phyloP scores from a whole-genome alignment of 2,888 invertebrate genomes.

The Habroteleia sp. region DNA sequence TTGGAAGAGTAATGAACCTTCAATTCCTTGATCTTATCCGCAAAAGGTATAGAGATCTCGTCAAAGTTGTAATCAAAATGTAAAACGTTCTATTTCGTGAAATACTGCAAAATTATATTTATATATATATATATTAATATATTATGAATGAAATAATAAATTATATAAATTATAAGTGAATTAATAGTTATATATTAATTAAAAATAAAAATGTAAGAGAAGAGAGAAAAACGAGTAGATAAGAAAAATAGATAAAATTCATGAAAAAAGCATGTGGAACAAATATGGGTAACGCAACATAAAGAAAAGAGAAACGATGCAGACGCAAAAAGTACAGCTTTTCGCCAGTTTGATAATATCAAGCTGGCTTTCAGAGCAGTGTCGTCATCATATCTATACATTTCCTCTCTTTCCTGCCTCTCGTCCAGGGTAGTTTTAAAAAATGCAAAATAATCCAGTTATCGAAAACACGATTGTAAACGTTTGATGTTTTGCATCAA shows the following conservation, averaged over 20 bases:
- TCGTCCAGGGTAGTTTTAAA: neutral
- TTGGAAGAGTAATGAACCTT: too few relatives aligned
- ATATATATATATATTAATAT: too few relatives aligned
- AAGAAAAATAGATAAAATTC: conserved; percentile 51
- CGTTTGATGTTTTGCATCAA: too few relatives aligned
- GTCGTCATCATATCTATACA: neutral
- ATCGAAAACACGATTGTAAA: too few relatives aligned
- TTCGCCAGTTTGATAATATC: conserved; percentile 24
- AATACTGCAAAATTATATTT: too few relatives aligned
- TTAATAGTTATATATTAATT: too few relatives aligned
- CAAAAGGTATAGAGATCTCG: too few relatives aligned
- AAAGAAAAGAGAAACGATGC: conserved; percentile 11
- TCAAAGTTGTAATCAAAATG: too few relatives aligned
- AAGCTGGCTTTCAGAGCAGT: neutral
- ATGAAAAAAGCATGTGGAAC: conserved; percentile 30
- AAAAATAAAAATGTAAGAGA: conserved; percentile 51
- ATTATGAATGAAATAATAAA: too few relatives aligned
- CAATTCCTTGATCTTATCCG: too few relatives aligned
- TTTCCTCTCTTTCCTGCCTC: neutral
- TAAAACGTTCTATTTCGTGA: too few relatives aligned
- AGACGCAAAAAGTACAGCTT: conserved; percentile 20
- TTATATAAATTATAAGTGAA: too few relatives aligned
- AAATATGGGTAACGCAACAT: conserved; percentile 12
- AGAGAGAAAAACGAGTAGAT: conserved; percentile 23
- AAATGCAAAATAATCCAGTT: neutral